Percentiles rank a stretch among this genome's conserved stretches.
These are phyloP conservation scores for Ormyrus pomaceus DNA, from an alignment of 2,888 invertebrate species.

Conservation along the genomic window DNA sequence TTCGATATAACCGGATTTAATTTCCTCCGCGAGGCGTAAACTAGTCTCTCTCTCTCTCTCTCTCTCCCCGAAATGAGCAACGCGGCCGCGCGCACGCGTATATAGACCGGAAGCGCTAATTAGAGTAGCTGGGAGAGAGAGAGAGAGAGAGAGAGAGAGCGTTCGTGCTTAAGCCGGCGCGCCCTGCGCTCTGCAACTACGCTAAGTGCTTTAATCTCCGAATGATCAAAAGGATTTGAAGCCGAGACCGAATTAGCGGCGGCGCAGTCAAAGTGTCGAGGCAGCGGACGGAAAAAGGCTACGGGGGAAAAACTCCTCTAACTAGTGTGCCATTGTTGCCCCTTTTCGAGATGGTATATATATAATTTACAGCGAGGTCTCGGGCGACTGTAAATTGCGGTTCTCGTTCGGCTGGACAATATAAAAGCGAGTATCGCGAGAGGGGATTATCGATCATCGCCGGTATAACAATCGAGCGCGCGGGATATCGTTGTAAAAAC, in stretches of 20 bases:
- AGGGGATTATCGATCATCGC: too few relatives aligned
- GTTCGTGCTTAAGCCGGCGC: constrained; percentile 22
- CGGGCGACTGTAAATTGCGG: too few relatives aligned
- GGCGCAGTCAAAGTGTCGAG: neutral
- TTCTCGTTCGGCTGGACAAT: too few relatives aligned
- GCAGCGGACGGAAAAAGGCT: neutral
- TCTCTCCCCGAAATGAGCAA: too few relatives aligned
- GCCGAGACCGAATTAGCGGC: constrained; percentile 10
- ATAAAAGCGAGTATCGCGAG: too few relatives aligned
- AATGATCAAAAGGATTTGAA: constrained; percentile 41
- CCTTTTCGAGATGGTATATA: too few relatives aligned
- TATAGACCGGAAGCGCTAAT: constrained; percentile 35
- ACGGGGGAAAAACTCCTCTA: too few relatives aligned
- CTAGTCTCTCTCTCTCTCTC: too few relatives aligned
- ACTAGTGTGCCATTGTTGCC: too few relatives aligned
- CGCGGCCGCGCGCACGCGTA: neutral
- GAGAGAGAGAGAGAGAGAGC: constrained; percentile 1
- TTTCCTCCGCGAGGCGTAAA: neutral
- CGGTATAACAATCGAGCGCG: too few relatives aligned
- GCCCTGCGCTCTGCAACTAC: constrained; percentile 14
- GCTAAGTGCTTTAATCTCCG: constrained; percentile 48
- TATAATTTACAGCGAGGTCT: too few relatives aligned
- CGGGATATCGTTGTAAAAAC: neutral
- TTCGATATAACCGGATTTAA: constrained; percentile 1
- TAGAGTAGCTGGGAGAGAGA: constrained; percentile 3